A percentile compares a stretch with the other conserved stretches of the same genome.
Conservation (phyloP, 30 jellyfish, hydroid and myxozoan species). For the Cassiopea xamachana region DNA sequence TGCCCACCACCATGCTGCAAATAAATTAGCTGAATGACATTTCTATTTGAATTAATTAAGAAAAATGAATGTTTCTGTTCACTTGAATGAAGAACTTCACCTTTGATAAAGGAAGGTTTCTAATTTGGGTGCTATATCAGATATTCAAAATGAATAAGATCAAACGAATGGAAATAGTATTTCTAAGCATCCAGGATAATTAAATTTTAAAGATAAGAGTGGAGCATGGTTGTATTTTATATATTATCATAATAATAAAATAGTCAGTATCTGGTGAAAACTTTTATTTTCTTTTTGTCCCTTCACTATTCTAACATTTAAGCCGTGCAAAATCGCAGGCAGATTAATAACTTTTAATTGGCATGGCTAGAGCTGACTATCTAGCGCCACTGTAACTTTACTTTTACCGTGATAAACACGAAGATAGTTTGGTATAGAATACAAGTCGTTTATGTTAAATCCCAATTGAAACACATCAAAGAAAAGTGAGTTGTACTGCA, state of each 20-base stretch:
- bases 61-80: not conserved
- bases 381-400: too few relatives aligned
- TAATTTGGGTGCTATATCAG: not conserved
- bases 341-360: too few relatives aligned
- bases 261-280: not conserved
- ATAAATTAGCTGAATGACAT: slow-evolving; percentile 25
- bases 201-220: slow-evolving; percentile 7
- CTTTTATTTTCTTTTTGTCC: not conserved
- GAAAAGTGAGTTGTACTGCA: too few relatives aligned
- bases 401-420: too few relatives aligned
- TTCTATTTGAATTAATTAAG: not conserved
- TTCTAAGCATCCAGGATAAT: slow-evolving; percentile 62
- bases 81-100: slow-evolving; percentile 5
- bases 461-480: too few relatives aligned
- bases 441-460: too few relatives aligned
- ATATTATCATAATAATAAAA: slow-evolving; percentile 5
- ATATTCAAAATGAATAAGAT: slow-evolving; percentile 25
- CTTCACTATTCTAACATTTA: not conserved
- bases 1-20: slow-evolving; percentile 96
- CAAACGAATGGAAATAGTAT: slow-evolving; percentile 73
- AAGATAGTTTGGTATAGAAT: too few relatives aligned
- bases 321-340: too few relatives aligned
- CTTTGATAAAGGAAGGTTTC: slow-evolving; percentile 30
- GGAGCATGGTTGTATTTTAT: slow-evolving; percentile 43
- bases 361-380: too few relatives aligned